phyloP scores from a whole-genome alignment of 37 sponge, comb jelly and placozoan genomes.

The Hormiphora californensis region DNA sequence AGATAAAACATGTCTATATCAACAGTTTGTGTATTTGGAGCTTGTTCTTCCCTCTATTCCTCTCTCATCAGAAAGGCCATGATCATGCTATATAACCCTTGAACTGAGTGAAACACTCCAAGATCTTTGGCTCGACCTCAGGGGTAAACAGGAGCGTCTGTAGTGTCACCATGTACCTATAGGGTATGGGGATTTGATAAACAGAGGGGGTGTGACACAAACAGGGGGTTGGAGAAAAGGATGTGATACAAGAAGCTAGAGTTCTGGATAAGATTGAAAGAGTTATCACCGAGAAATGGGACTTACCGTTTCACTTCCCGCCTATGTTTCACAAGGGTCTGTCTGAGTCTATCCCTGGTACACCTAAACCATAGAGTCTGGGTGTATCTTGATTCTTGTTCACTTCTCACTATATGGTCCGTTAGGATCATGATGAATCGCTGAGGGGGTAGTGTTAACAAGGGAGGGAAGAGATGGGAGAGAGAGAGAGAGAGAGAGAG shows the following conservation, averaged over 20 bases:
- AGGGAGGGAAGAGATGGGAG: not conserved
- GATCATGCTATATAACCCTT: conserved; percentile 21
- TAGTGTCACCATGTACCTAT: conserved; percentile 31
- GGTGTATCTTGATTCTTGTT: conserved; percentile 60
- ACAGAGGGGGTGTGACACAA: too few species aligned
- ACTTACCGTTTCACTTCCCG: conserved; percentile 4
- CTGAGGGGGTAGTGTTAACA: not conserved
- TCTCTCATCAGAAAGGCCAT: too few species aligned
- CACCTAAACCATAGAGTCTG: conserved; percentile 67
- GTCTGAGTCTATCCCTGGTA: conserved; percentile 62
- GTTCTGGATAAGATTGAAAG: not conserved
- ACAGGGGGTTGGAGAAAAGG: too few species aligned
- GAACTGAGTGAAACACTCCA: conserved; percentile 36
- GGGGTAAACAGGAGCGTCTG: conserved; percentile 26
- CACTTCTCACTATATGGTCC: conserved; percentile 62
- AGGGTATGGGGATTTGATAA: not conserved
- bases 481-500: not conserved
- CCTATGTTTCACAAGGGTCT: conserved; percentile 58
- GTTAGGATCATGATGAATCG: conserved; percentile 56
- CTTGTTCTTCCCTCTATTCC: too few species aligned
- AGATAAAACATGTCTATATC: too few species aligned
- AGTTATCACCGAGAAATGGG: not conserved
- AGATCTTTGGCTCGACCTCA: not conserved
- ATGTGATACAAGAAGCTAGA: too few species aligned
- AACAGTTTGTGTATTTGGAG: too few species aligned